Evolutionary conservation across 1,140 invertebrate species (phyloP).

Genomic region (Cotesia glomerata): DNA sequence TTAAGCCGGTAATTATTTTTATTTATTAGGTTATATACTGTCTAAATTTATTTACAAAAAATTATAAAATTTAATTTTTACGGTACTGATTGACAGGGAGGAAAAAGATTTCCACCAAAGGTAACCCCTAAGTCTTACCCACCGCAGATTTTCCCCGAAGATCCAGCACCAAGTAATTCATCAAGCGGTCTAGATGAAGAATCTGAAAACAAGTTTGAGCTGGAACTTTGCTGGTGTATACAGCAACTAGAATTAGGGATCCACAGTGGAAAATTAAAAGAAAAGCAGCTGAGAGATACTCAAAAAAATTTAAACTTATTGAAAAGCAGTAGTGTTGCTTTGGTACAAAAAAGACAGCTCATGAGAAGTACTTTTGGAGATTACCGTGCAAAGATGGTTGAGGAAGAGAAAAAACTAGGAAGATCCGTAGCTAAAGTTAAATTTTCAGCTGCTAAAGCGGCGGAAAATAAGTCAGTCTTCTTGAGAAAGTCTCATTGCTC

Average conservation of each 20-base stretch:
- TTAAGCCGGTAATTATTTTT: conserved; percentile 34
- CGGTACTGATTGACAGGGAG: conserved; percentile 23
- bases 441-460: conserved; percentile 51
- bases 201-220: conserved; percentile 71
- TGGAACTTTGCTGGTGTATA: conserved; percentile 79
- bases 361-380: conserved; percentile 78
- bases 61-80: not conserved
- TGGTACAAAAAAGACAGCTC: conserved; percentile 74
- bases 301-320: conserved; percentile 70
- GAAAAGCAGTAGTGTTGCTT: conserved; percentile 70
- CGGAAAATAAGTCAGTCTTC: conserved; percentile 65
- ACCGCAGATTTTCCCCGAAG: conserved; percentile 7
- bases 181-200: conserved; percentile 55
- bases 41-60: not conserved
- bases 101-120: conserved; percentile 35
- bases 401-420: conserved; percentile 71
- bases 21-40: conserved; percentile 5
- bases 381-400: conserved; percentile 76
- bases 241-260: conserved; percentile 71
- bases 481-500: conserved; percentile 56
- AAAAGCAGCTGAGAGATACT: conserved; percentile 69
- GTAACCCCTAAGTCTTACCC: conserved; percentile 27
- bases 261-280: conserved; percentile 66
- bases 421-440: conserved; percentile 58
- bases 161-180: conserved; percentile 17